Conservation (phyloP, 1,140 invertebrate genomes). For the Portunus trituberculatus region DNA sequence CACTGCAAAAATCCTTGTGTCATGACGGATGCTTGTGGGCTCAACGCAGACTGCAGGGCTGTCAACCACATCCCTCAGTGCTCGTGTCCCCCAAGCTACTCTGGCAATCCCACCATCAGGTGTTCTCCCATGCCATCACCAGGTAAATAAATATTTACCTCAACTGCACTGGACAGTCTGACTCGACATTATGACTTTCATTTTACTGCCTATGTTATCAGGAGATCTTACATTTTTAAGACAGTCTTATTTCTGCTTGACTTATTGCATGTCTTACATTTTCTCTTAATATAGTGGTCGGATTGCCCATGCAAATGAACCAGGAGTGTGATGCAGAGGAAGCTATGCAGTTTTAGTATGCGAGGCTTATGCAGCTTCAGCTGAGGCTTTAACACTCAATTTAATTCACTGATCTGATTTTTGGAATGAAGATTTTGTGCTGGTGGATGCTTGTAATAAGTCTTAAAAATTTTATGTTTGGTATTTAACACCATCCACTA, state of each 20-base stretch:
- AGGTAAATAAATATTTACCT: neutral
- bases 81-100: conserved; percentile 85
- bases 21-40: conserved; percentile 79
- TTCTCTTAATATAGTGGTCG: neutral
- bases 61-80: conserved; percentile 84
- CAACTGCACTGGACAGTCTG: neutral
- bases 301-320: neutral
- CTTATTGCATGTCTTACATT: neutral
- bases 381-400: too few relatives aligned
- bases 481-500: too few relatives aligned
- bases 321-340: neutral
- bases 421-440: too few relatives aligned
- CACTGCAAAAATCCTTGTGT: conserved; percentile 89
- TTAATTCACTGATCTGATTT: too few relatives aligned
- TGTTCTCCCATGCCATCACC: conserved; percentile 67
- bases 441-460: too few relatives aligned
- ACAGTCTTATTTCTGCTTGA: neutral
- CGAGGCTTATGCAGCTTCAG: neutral
- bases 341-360: neutral
- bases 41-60: conserved; percentile 79
- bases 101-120: conserved; percentile 77
- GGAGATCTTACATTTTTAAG: neutral
- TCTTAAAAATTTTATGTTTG: too few relatives aligned
- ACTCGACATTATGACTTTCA: neutral
- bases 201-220: neutral